phyloP scores from a whole-genome alignment of 2,113 vertebrate genomes.

The Lophius piscatorius region DNA sequence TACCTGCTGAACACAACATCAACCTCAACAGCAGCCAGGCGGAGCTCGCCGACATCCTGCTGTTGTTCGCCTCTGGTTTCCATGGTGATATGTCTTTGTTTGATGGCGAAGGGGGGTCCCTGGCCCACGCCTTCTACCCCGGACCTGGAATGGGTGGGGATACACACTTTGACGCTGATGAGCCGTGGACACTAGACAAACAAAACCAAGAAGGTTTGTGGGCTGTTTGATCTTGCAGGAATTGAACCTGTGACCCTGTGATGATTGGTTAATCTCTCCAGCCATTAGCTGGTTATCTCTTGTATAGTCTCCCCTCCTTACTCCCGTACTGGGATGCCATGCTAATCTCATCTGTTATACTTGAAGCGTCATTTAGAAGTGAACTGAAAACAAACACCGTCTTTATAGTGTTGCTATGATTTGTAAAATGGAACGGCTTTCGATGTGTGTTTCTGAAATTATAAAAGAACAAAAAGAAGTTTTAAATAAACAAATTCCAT shows the following conservation, averaged over 20 bases:
- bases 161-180: conserved; percentile 93
- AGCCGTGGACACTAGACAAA: conserved; percentile 93
- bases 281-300: neutral
- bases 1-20: conserved; percentile 80
- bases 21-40: conserved; percentile 83
- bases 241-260: neutral
- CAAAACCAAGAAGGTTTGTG: conserved; percentile 85
- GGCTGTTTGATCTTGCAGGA: neutral
- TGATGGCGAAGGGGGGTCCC: conserved; percentile 91
- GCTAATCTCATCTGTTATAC: neutral
- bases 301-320: neutral
- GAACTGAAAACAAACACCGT: no score
- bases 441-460: neutral
- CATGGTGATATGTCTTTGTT: conserved; percentile 97
- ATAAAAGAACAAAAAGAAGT: no score
- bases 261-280: neutral
- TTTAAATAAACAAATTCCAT: no score
- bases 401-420: neutral
- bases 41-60: conserved; percentile 87
- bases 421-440: neutral
- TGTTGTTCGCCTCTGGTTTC: conserved; percentile 95
- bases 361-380: no score
- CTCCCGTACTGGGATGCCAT: neutral
- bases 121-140: conserved; percentile 96
- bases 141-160: conserved; percentile 94